A percentile compares a stretch with the other conserved stretches of the same genome.
These are phyloP conservation scores for Aphaenogaster ashmeadi DNA, from an alignment of 1,140 invertebrate genomes.

Conservation along the genomic window DNA sequence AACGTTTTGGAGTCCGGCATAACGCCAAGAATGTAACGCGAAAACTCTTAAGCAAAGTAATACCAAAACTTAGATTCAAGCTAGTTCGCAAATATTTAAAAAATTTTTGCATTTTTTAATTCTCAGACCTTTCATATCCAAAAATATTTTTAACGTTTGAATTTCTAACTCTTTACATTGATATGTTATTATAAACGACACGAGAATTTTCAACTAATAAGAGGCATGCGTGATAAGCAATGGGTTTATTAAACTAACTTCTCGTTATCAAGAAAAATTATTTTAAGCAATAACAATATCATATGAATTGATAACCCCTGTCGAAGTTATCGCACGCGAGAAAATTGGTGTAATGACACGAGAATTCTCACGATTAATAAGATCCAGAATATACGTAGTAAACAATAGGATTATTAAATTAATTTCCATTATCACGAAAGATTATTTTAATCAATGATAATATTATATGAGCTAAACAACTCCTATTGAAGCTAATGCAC, in stretches of 20 bases:
- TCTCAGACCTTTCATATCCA: not conserved
- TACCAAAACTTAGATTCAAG: not conserved
- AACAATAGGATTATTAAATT: constrained; percentile 6
- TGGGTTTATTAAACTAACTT: not conserved
- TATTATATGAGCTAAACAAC: not conserved
- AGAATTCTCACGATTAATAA: not conserved
- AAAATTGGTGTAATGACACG: not conserved
- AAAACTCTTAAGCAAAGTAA: constrained; percentile 13
- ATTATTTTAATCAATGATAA: constrained; percentile 37
- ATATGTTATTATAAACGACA: not conserved
- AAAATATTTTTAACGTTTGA: not conserved
- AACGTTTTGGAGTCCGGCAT: not conserved
- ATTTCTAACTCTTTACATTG: not conserved
- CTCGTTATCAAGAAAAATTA: not conserved
- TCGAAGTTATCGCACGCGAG: not conserved
- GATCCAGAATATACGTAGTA: not conserved
- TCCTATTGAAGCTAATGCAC: not conserved
- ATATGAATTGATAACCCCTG: not conserved
- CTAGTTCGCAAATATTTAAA: no score
- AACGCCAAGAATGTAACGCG: not conserved
- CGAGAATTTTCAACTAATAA: not conserved
- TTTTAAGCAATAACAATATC: constrained; percentile 18
- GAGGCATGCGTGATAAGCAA: not conserved
- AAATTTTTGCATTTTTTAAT: not conserved
- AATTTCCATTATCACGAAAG: constrained; percentile 18